Evolutionary conservation across 2,113 vertebrate species (phyloP), one percentile per base, ranked within the genome.

Genomic region (Cyphomyrus plagiostoma): DNA sequence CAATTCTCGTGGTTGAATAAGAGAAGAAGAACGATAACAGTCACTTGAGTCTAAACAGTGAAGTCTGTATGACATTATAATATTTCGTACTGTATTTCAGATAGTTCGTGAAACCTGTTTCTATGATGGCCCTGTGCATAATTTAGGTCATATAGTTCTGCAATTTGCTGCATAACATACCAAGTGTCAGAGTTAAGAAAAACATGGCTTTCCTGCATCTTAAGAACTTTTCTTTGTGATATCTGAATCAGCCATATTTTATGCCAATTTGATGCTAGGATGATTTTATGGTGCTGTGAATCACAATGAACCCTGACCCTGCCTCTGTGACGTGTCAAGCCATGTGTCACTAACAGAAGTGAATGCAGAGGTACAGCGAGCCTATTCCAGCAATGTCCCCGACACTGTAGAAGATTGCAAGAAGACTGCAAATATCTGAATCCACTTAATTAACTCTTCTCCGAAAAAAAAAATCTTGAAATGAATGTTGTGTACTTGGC

Each of bases 401-500:
- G 11, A 48, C 62, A 30, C 26, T 86, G 4, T 88, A 50, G 45
- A 90, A 91, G 90, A 88, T 50, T 35, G 35, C 35, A 35, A 35
- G 35, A 35, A 35, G 35, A 84, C 56, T 86, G 91, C 9, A 66
- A 2, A 35, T 86, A 35, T 86, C 39, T 52, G 21, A 88, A 86
- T 62, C 26, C 17, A 70, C 88, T 74, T 45, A 82, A 46, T 74
- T 45, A 82, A 46, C 52, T 83, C 84, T 30, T 88, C 62, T 80
- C 46, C 90, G 89, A 49, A 89, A 62, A 50, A 89, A 93, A 74
- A 88, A 91, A 26, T 39, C n/a, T 87, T 35, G 90, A 48, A 88
- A 90, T 92, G 35, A 91, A 89, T 53, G 26, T 86, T 86, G 49
- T 94, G 91, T 90, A 92, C 90, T 90, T 93, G 90, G 70, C 93